Evolutionary conservation across 2,797 vertebrate genomes (phyloP).

Genomic region (Harpagifer antarcticus): DNA sequence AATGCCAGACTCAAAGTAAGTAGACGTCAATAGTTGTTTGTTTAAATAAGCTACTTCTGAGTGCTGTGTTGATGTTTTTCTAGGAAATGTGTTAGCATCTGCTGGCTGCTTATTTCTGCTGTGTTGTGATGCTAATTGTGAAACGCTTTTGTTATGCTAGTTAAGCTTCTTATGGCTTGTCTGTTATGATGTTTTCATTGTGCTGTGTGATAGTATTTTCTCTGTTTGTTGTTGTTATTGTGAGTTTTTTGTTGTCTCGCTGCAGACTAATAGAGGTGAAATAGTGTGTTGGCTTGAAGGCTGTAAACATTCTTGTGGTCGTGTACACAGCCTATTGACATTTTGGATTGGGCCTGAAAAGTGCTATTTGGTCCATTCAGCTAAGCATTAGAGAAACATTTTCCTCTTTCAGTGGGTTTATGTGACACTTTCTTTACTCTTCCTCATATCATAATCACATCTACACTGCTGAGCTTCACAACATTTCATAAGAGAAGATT

Average conservation of each 20-base stretch:
- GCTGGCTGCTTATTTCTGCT: no score
- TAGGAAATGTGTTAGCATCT: no score
- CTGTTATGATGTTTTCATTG: no score
- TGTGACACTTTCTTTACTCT: constrained; percentile 5
- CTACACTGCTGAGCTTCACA: not conserved
- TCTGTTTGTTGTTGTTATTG: no score
- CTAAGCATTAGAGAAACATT: not conserved
- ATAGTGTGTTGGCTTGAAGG: not conserved
- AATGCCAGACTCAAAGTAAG: no score
- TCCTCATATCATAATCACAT: constrained; percentile 14
- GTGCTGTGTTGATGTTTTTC: no score
- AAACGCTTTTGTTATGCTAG: no score
- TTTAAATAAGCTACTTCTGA: no score
- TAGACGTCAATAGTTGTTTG: no score
- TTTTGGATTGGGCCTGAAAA: not conserved
- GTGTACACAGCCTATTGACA: not conserved
- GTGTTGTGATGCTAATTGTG: no score
- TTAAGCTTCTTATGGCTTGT: no score
- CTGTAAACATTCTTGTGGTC: not conserved
- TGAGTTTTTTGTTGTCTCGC: not conserved
- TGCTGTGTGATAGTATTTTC: no score
- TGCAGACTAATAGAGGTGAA: not conserved
- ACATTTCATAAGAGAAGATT: constrained; percentile 1
- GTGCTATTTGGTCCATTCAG: not conserved
- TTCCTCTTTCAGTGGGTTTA: not conserved